phyloP scores from a whole-genome alignment of 2,797 vertebrate species.

The Takifugu rubripes region DNA sequence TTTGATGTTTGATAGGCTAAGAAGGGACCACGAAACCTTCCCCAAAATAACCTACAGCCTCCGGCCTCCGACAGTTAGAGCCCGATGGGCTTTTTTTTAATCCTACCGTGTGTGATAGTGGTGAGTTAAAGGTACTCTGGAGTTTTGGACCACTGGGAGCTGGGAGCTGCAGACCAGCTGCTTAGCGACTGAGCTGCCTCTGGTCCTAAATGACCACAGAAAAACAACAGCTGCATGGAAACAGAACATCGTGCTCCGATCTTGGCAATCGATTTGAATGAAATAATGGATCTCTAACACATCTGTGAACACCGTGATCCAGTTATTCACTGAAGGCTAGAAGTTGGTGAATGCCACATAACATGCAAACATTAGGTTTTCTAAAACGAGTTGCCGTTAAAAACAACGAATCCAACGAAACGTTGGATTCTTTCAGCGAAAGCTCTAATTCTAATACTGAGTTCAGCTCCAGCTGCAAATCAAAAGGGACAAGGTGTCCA shows the following conservation, averaged over 20 bases:
- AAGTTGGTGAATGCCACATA: too few relatives aligned
- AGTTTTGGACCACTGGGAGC: constrained; percentile 6
- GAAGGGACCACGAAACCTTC: constrained; percentile 41
- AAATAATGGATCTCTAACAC: too few relatives aligned
- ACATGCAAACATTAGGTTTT: too few relatives aligned
- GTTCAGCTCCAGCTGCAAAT: too few relatives aligned
- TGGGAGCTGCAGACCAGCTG: not conserved
- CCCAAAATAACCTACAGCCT: constrained; percentile 10
- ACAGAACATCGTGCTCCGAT: too few relatives aligned
- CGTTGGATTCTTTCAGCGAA: constrained; percentile 7
- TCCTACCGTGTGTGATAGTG: not conserved
- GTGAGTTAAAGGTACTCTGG: constrained; percentile 28
- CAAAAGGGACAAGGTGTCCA: too few relatives aligned
- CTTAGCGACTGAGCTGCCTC: too few relatives aligned
- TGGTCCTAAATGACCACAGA: too few relatives aligned
- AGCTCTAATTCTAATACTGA: constrained; percentile 2
- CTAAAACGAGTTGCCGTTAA: not conserved
- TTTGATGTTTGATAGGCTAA: constrained; percentile 41
- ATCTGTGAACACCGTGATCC: too few relatives aligned
- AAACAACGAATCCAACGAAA: not conserved
- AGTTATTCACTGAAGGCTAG: too few relatives aligned
- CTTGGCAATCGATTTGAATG: too few relatives aligned
- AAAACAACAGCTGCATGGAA: too few relatives aligned
- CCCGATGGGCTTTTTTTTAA: not conserved
- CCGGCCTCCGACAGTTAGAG: not conserved